Evolutionary conservation across 2,113 vertebrate species (phyloP), one percentile per base, ranked within the genome.

Genomic region (Gallinago undulata): DNA sequence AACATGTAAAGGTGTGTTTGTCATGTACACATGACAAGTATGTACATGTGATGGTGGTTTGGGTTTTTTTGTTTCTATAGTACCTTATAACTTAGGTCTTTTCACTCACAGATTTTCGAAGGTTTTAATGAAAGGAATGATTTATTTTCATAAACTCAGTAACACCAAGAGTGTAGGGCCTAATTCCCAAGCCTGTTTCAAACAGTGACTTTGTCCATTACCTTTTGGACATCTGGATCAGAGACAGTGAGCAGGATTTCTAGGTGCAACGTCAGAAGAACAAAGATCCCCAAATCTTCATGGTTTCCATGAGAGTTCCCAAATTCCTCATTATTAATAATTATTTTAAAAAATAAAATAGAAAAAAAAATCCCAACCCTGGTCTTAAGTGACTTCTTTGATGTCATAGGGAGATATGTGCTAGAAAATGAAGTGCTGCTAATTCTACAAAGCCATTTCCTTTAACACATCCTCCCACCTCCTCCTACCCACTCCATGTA

Each of bases 381-480:
- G 13, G 7, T 75, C 60, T 70, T 60, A 75, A 74, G 51, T 48
- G 31, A 45, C 60, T 69, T 81, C 47, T 72, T 81, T 66, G 80
- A 84, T 86, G 41, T 68, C 86, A 66, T 1, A 31, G 64, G 80
- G 86, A 93, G 73, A 89, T 89, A 57, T 94, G 56, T 86, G 57
- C 53, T 75, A 90, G 76, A 89, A 95, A 93, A 94, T 53, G 80
- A 93, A 93, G 66, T 27, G 69, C 73, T 72, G 53, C 19, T 96
- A 95, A 89, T 89, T 92, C 86, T 50, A 84, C 83, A 91, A 89
- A 94, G 22, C 83, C 74, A n/a, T 95, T 96, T 97, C 80, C 92
- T 94, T 87, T 87, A 94, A 92, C 90, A 93, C 77, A 16, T 87
- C 80, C 86, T 94, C 80, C 92, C 62, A 92, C 69, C 89, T 79